phyloP scores from a whole-genome alignment of 2,113 vertebrate species.

The Etia nguti region DNA sequence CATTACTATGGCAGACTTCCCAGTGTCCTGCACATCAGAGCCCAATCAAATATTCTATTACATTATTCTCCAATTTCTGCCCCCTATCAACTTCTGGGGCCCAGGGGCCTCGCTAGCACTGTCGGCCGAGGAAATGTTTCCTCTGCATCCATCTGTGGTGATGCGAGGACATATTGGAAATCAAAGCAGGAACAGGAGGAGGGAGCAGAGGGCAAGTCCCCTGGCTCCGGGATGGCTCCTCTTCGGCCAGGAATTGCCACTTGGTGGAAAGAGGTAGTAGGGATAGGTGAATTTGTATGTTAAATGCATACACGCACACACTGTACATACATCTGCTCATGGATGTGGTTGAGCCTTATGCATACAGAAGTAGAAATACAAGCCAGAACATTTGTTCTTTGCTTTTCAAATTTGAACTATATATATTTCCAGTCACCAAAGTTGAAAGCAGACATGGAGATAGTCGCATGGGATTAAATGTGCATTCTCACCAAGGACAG shows the following conservation, averaged over 20 bases:
- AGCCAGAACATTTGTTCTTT: neutral
- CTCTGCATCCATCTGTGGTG: conserved; percentile 81
- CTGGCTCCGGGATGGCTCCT: conserved; percentile 44
- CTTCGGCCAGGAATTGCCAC: conserved; percentile 32
- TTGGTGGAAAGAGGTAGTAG: neutral
- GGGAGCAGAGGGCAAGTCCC: conserved; percentile 66
- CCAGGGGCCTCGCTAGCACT: conserved; percentile 70
- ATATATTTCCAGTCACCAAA: neutral
- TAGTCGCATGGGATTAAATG: neutral
- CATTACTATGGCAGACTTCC: conserved; percentile 44
- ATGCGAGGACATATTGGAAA: conserved; percentile 82
- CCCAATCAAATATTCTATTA: conserved; percentile 81
- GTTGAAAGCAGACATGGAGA: neutral
- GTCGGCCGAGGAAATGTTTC: conserved; percentile 76
- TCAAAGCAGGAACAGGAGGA: conserved; percentile 74
- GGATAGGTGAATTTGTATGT: neutral
- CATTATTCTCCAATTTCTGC: conserved; percentile 84
- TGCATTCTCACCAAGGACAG: neutral
- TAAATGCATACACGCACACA: neutral
- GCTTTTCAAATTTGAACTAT: neutral
- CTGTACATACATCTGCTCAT: neutral
- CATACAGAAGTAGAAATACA: neutral
- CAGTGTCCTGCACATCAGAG: conserved; percentile 60
- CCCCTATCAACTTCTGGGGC: conserved; percentile 62
- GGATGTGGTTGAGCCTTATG: neutral